Conservation (phyloP, 2,888 invertebrate species). For the Caenorhabditis drosophilae region DNA sequence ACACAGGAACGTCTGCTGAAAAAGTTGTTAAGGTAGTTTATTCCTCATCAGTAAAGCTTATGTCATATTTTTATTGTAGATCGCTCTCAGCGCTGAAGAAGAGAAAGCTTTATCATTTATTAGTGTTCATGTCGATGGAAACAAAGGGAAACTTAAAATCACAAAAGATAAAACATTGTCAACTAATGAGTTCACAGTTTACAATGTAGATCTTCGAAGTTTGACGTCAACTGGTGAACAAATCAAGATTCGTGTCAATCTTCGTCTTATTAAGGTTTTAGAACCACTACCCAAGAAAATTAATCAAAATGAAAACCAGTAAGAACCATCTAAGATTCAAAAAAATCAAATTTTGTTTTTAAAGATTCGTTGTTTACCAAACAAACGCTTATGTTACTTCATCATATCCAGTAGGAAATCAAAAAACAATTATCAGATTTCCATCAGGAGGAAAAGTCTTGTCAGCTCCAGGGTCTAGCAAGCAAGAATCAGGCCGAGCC, state of each 20-base stretch:
- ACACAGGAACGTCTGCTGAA: constrained; percentile 47
- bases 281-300: constrained; percentile 86
- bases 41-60: too few species aligned
- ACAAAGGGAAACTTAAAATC: constrained; percentile 40
- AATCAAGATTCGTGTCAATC: constrained; percentile 74
- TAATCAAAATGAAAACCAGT: constrained; percentile 88
- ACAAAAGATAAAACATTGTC: constrained; percentile 16
- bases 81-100: constrained; percentile 53
- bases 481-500: constrained; percentile 81
- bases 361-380: constrained; percentile 79
- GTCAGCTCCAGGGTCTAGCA: constrained; percentile 74
- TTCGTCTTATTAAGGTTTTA: constrained; percentile 80
- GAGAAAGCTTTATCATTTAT: constrained; percentile 50
- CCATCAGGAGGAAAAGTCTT: constrained; percentile 40
- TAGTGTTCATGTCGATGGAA: constrained; percentile 42
- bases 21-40: constrained; percentile 42
- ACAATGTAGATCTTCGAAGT: constrained; percentile 56
- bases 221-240: constrained; percentile 51
- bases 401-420: constrained; percentile 81
- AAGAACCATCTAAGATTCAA: constrained; percentile 25
- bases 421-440: constrained; percentile 80
- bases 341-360: constrained; percentile 6
- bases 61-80: constrained; percentile 17
- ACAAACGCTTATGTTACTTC: constrained; percentile 85
- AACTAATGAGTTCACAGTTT: constrained; percentile 23